phyloP scores from a whole-genome alignment of 2,113 vertebrate species.

The Ciconia boyciana region DNA sequence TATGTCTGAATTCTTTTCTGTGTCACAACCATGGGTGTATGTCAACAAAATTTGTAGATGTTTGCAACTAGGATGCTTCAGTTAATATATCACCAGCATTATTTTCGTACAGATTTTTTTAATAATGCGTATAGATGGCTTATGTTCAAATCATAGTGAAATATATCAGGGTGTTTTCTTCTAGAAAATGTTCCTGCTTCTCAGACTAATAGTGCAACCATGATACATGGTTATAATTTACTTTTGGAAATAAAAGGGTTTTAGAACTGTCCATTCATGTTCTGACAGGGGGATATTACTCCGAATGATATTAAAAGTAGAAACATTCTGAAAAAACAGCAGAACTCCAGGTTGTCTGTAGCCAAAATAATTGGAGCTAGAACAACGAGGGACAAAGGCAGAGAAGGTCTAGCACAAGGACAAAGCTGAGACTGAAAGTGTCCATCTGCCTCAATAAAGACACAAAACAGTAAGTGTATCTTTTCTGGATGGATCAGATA shows the following conservation, averaged over 20 bases:
- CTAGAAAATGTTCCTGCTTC: not conserved
- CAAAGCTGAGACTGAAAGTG: not conserved
- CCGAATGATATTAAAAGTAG: not conserved
- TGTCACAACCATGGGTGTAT: not conserved
- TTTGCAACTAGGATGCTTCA: not conserved
- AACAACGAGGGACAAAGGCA: not conserved
- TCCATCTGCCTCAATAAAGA: not conserved
- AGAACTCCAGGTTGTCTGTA: not conserved
- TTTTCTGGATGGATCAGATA: not conserved
- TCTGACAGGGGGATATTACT: not conserved
- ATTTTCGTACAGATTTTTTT: not conserved
- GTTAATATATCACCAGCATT: not conserved
- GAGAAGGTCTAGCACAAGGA: not conserved
- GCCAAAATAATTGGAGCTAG: not conserved
- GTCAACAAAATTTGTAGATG: not conserved
- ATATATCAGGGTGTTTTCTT: not conserved
- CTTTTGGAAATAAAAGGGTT: not conserved
- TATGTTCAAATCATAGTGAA: not conserved
- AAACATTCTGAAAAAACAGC: not conserved
- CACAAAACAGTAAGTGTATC: not conserved
- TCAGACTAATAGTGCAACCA: not conserved
- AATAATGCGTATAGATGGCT: not conserved
- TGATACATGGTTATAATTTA: not conserved
- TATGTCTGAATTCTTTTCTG: not conserved
- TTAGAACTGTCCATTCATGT: not conserved